Evolutionary conservation across 2,113 vertebrate species (phyloP).

Genomic region (Castor canadensis): DNA sequence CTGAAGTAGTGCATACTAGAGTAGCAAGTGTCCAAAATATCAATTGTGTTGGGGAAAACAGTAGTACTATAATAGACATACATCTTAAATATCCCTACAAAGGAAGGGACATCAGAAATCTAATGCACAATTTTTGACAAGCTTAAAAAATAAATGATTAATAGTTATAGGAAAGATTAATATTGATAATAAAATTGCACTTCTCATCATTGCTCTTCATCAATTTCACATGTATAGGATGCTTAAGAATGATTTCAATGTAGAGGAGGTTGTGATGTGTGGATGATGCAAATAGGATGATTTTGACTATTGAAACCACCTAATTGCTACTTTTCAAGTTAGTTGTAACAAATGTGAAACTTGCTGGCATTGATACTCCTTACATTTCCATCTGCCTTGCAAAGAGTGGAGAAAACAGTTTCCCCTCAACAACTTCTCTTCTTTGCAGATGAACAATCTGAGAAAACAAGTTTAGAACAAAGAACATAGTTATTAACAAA

Average conservation of each 20-base stretch:
- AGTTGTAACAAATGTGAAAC: constrained; percentile 37
- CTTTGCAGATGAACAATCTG: constrained; percentile 16
- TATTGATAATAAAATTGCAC: background rate
- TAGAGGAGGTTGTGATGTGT: constrained; percentile 26
- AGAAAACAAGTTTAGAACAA: constrained; percentile 39
- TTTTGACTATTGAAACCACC: constrained; percentile 25
- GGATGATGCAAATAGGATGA: background rate
- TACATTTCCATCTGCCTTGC: constrained; percentile 51
- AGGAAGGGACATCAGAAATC: background rate
- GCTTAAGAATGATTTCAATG: constrained; percentile 32
- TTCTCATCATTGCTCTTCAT: background rate
- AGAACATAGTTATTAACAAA: constrained; percentile 26
- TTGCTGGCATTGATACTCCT: background rate
- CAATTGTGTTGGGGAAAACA: constrained; percentile 49
- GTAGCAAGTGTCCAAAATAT: constrained; percentile 6
- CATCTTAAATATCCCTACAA: background rate
- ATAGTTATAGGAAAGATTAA: background rate
- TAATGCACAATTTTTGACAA: constrained; percentile 33
- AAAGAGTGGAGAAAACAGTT: constrained; percentile 6
- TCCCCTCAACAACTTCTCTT: background rate
- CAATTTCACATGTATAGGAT: background rate
- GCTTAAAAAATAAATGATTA: background rate
- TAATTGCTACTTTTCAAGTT: constrained; percentile 61
- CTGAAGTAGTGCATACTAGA: constrained; percentile 28
- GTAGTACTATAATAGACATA: constrained; percentile 42